phyloP scores from a whole-genome alignment of 2,113 vertebrate species.

The Thalassoma bifasciatum region DNA sequence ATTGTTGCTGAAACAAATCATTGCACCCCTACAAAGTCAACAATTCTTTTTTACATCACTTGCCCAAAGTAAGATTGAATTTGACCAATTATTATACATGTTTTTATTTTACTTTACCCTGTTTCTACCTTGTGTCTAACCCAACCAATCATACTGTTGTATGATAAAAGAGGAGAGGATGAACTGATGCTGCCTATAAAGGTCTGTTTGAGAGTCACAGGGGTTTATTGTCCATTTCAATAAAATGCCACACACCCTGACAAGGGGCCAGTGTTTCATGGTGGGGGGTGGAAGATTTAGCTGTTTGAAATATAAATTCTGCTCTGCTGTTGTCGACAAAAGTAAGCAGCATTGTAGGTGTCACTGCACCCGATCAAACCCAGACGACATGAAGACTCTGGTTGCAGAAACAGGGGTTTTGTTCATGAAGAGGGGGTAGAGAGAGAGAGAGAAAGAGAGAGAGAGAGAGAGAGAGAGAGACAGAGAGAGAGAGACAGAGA shows the following conservation, averaged over 20 bases:
- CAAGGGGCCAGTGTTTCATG: not conserved
- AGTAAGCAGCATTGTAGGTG: constrained; percentile 42
- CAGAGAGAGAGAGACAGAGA: too few relatives aligned
- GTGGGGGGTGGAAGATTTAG: too few relatives aligned
- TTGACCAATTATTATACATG: too few relatives aligned
- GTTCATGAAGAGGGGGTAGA: constrained; percentile 43
- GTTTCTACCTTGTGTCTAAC: too few relatives aligned
- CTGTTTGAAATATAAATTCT: constrained; percentile 25
- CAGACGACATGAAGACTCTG: constrained; percentile 57
- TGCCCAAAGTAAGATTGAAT: too few relatives aligned
- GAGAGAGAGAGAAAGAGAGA: too few relatives aligned
- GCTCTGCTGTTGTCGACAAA: constrained; percentile 3
- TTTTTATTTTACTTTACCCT: too few relatives aligned
- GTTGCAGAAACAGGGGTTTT: constrained; percentile 52
- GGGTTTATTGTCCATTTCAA: not conserved
- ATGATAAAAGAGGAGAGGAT: not conserved
- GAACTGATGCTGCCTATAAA: not conserved
- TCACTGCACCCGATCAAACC: constrained; percentile 51
- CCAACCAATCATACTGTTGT: not conserved
- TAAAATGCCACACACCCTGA: not conserved
- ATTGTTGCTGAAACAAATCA: too few relatives aligned
- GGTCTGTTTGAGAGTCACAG: not conserved
- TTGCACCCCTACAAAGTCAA: too few relatives aligned
- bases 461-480: too few relatives aligned
- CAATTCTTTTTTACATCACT: too few relatives aligned